A percentile compares a stretch with the other conserved stretches of the same genome.
These are phyloP conservation scores for Onychomys leucogaster DNA, from an alignment of 2,797 vertebrate species.

Conservation along the genomic window DNA sequence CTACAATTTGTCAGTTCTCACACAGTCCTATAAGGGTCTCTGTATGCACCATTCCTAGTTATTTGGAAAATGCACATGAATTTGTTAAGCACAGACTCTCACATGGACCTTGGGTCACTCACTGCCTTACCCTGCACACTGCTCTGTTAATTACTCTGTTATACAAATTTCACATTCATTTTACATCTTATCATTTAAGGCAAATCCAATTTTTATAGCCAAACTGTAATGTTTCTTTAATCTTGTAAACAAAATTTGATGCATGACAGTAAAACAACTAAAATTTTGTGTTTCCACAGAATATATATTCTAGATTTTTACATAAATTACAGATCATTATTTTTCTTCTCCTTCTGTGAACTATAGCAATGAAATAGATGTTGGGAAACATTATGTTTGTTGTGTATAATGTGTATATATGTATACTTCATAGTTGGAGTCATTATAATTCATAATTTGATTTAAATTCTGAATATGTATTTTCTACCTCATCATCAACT, in stretches of 20 bases:
- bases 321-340: conserved; percentile 41
- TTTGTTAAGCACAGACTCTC: not conserved
- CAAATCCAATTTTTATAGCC: not conserved
- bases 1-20: not conserved
- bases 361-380: conserved; percentile 47
- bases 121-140: not conserved
- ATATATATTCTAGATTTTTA: conserved; percentile 43
- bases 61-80: not conserved
- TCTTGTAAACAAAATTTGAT: conserved; percentile 16
- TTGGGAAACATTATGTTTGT: conserved; percentile 44
- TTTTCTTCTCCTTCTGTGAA: conserved; percentile 53
- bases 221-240: not conserved
- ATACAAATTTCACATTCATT: not conserved
- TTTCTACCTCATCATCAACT: conserved; percentile 49
- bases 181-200: conserved; percentile 23
- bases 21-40: not conserved
- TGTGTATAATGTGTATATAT: conserved; percentile 2
- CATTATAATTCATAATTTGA: conserved; percentile 63
- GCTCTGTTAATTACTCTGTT: not conserved
- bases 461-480: conserved; percentile 66
- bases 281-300: not conserved
- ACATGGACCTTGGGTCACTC: not conserved
- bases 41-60: not conserved
- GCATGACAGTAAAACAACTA: not conserved
- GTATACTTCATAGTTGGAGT: conserved; percentile 24